A percentile compares a stretch with the other conserved stretches of the same genome.
phyloP scores from a whole-genome alignment of 2,797 vertebrate species.

The Steatocranus sp. region DNA sequence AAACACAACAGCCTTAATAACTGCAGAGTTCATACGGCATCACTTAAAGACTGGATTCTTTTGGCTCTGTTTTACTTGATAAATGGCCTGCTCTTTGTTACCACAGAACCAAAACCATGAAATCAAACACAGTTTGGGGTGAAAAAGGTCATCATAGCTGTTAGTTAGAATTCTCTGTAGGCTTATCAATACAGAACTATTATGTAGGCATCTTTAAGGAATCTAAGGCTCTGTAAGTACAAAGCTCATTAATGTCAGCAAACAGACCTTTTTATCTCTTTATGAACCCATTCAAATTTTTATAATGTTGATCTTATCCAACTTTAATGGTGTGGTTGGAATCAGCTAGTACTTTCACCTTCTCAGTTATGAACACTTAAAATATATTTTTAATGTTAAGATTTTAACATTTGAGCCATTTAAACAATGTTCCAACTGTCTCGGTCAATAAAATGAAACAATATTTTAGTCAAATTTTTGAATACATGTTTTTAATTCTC shows the following conservation, averaged over 20 bases:
- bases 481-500: background rate
- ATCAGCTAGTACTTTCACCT: background rate
- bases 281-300: background rate
- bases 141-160: background rate
- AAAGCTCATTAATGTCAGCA: background rate
- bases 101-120: background rate
- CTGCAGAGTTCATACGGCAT: fast-evolving
- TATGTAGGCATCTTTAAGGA: background rate
- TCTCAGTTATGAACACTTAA: background rate
- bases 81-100: background rate
- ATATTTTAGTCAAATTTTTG: background rate
- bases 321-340: background rate
- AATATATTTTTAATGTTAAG: background rate
- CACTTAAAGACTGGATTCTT: background rate
- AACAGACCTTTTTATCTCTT: background rate
- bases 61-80: background rate
- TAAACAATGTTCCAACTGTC: background rate
- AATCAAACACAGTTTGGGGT: background rate
- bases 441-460: background rate
- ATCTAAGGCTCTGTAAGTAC: background rate
- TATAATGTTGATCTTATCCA: background rate
- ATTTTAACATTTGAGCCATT: background rate
- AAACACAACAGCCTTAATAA: background rate
- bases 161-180: background rate
- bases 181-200: background rate